phyloP scores from a whole-genome alignment of 2,797 vertebrate genomes.

The Lagorchestes hirsutus region DNA sequence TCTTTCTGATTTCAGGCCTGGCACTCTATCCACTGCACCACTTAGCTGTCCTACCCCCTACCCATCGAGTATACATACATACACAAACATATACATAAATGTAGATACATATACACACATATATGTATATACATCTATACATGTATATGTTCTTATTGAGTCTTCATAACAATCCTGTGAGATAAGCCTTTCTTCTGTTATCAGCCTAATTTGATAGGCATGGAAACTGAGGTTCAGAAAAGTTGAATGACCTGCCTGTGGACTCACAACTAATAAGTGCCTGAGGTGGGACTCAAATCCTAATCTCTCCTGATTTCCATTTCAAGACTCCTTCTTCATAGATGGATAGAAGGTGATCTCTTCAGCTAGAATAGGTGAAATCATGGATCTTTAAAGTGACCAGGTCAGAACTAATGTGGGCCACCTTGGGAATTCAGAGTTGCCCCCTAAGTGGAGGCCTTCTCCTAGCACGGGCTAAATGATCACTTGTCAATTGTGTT shows the following conservation, averaged over 20 bases:
- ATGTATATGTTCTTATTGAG: neutral
- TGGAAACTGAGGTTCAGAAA: slow-evolving; percentile 5
- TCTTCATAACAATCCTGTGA: neutral
- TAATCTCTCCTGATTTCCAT: neutral
- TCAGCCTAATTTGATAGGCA: neutral
- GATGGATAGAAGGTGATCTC: neutral
- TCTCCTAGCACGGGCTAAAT: neutral
- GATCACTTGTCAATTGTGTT: neutral
- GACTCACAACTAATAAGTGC: neutral
- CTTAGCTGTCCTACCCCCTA: neutral
- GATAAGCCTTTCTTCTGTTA: neutral
- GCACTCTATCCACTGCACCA: neutral
- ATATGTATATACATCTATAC: neutral
- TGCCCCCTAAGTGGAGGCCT: neutral
- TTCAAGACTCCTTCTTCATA: neutral
- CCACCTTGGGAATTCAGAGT: neutral
- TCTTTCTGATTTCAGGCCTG: neutral
- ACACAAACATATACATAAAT: neutral
- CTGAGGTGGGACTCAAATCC: neutral
- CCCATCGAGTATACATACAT: neutral
- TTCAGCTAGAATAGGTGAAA: neutral
- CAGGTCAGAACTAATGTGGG: neutral
- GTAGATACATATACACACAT: neutral
- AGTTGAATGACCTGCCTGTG: neutral
- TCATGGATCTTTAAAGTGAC: neutral